Evolutionary conservation across 2,113 vertebrate species (phyloP), one percentile per base, ranked within the genome.

Genomic region (Macquaria australasica): DNA sequence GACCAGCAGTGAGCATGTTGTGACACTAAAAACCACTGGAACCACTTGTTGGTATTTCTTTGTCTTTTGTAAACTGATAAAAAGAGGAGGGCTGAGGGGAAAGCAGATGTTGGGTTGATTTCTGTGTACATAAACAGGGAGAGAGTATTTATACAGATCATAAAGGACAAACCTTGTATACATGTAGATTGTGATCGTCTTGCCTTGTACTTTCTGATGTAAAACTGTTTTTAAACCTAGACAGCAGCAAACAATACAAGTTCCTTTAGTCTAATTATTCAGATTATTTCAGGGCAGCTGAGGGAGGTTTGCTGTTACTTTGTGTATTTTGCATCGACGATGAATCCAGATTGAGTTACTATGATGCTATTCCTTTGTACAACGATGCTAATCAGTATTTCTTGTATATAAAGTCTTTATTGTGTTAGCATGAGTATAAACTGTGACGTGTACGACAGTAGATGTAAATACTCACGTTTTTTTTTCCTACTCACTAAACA

Each of bases 371-470:
- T 90, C 91, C 95, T 96, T 96, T 97, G 96, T 97, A 96, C 94
- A 88, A 94, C 91, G 95, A 94, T 95, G 96, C 95, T 96, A 81
- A 94, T 95, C 34, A 91, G 95, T 96, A 90, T 96, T 96, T 95
- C 92, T 93, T 97, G 87, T 87, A 84, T 59, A 90, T 91, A 88
- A 88, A 34, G 97, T 97, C 96, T 96, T 96, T n/a, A n/a, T n/a
- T 95, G 96, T 98, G 96, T 96, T 97, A 96, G 97, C 98, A 97
- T 99, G 98, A 94, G 92, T 97, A 39, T 85, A 95, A 95, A 95
- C 95, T 96, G 96, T 97, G 95, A 96, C 94, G 97, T 98, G 96
- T 74, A 55, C 1, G 96, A 96, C 96, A 95, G 96, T 97, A 97
- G 96, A 96, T 98, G 97, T 97, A 98, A 97, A 98, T 97, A 98